Base-by-base conservation (phyloP, 2,888 invertebrate genomes). In the Allygus modestus region DNA sequence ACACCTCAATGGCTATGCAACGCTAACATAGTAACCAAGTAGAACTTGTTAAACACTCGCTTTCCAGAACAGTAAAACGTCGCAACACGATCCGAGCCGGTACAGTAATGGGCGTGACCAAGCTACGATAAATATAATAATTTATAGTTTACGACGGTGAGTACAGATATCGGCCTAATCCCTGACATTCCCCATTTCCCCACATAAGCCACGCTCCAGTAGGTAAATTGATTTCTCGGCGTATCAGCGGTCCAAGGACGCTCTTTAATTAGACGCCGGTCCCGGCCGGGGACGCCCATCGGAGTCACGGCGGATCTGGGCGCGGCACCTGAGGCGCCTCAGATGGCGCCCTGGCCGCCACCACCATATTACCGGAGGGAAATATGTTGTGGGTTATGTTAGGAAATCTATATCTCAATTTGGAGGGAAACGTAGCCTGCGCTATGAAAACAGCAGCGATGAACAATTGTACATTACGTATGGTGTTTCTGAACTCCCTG, bases 141-240 rank as follows among this genome's bases (percentile, higher is more conserved):
- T 65, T 65, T 65, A 65, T 23, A 58, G 23, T 28, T 65, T 65
- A 65, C 15, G 28, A 58, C 31, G 15, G 65, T 5, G 12, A 65
- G 65, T 31, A 31, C 17, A 65, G 65, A 65, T 65, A 65, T 31
- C 28, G 65, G 65, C 17, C 65, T 65, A 65, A 65, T 65, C 17
- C 65, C 65, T 4, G 65, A 17, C 65, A 28, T 65, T 31, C 5
- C 20, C 20, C 54, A 23, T 54, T 54, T 54, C 20, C 23, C 54
- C 65, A 65, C 31, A 65, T 31, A 31, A 28, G 65, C 31, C 15
- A 65, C 65, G 65, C 65, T 65, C 65, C 65, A 65, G 31, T 65
- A 65, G 58, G 28, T 31, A 65, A 65, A 65, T 65, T 65, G 65
- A 65, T 65, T 65, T 31, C 65, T 28, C 65, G 65, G 5, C 65